These are phyloP conservation scores for Epirrhoe tristata DNA, from an alignment of 2,888 invertebrate species.

Conservation along the genomic window DNA sequence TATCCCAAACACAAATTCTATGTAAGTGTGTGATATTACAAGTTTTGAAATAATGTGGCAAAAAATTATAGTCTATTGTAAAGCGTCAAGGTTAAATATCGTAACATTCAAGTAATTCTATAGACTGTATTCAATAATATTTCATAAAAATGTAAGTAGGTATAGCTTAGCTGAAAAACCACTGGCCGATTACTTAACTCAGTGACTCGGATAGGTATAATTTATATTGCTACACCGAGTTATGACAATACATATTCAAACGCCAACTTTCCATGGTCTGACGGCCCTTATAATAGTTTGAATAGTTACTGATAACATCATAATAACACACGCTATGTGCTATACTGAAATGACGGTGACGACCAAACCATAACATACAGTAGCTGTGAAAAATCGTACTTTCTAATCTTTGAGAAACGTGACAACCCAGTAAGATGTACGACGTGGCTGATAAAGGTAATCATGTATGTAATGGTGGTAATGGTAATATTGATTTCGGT, in stretches of 20 bases:
- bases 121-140: neutral
- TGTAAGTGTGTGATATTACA: slow-evolving; percentile 13
- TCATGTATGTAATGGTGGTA: slow-evolving; percentile 43
- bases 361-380: slow-evolving; percentile 46
- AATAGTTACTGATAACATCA: slow-evolving; percentile 67
- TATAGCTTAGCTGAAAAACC: slow-evolving; percentile 2
- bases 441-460: slow-evolving; percentile 35
- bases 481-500: slow-evolving; percentile 52
- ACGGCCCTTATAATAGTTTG: slow-evolving; percentile 60
- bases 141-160: neutral
- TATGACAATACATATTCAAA: slow-evolving; percentile 45
- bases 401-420: slow-evolving; percentile 73
- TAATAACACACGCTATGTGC: slow-evolving; percentile 48
- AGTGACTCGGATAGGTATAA: slow-evolving; percentile 12
- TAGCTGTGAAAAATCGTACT: slow-evolving; percentile 62
- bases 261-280: slow-evolving; percentile 64
- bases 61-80: slow-evolving; percentile 10
- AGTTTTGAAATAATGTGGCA: slow-evolving; percentile 11
- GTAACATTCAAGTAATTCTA: slow-evolving; percentile 12
- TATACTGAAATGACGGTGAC: slow-evolving; percentile 52
- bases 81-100: slow-evolving; percentile 15
- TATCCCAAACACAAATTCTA: slow-evolving; percentile 5
- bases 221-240: slow-evolving; percentile 35
- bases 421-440: slow-evolving; percentile 55
- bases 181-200: slow-evolving; percentile 11